Evolutionary conservation across 2,797 vertebrate genomes (phyloP).

Genomic region (Pangasius djambal): DNA sequence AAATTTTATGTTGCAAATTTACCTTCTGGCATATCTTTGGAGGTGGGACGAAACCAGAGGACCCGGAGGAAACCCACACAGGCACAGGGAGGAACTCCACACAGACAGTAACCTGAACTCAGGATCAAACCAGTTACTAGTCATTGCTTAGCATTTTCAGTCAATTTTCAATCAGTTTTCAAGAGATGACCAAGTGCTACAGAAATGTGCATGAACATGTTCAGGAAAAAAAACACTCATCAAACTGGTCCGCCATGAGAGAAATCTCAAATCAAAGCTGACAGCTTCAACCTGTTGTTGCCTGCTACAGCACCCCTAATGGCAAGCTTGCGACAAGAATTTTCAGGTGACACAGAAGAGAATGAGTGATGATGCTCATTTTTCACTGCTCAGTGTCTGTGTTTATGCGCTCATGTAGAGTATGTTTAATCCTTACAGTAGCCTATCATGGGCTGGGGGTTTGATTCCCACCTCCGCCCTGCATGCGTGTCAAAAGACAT

Average conservation of each 20-base stretch:
- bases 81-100: not conserved
- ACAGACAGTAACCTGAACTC: not conserved
- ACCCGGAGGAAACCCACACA: not conserved
- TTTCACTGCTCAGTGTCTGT: not conserved
- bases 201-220: not conserved
- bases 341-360: not conserved
- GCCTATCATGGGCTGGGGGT: not conserved
- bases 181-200: not conserved
- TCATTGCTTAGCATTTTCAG: not conserved
- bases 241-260: not conserved
- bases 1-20: not conserved
- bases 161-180: not conserved
- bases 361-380: not conserved
- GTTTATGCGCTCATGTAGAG: not conserved
- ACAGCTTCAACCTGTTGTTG: slow-evolving; percentile 14
- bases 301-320: not conserved
- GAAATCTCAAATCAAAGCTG: slow-evolving; percentile 12
- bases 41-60: not conserved
- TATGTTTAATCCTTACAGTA: not conserved
- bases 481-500: too few relatives aligned
- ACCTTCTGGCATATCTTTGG: slow-evolving; percentile 1
- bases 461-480: too few relatives aligned
- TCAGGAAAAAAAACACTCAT: not conserved
- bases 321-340: not conserved
- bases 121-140: not conserved